Evolutionary conservation across 2,888 invertebrate genomes (phyloP), one percentile per base, ranked within the genome.

Genomic region (Volucella bombylans): DNA sequence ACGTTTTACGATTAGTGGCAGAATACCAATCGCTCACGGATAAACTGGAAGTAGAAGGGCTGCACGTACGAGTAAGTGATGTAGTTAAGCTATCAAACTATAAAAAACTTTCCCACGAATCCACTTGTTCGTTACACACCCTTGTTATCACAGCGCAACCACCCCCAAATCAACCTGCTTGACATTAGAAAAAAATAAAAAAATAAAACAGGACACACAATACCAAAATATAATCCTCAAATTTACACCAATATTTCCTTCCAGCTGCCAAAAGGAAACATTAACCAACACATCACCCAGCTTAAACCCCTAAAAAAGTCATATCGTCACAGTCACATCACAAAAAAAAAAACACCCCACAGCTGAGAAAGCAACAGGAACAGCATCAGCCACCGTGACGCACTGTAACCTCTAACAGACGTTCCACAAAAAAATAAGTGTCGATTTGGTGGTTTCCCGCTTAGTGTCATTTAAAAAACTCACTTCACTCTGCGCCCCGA

Each of bases 391-490:
- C 65, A 74, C 83, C 83, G 74, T 83, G 76, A 76, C 78, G 52
- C 10, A 54, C 72, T 54, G 31, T 68, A 55, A 74, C 74, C 54
- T 69, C 57, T 59, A 64, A 57, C 57, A 55, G 68, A 38, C 39
- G 52, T 38, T 3, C 18, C 14, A 47, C 6, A 4, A 23, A 59
- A 11, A 67, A 72, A 81, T 64, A 81, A 81, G 71, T 77, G 81
- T 81, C 72, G 85, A 85, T 47, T 85, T 68, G 85, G 81, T 85
- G 85, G 85, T 85, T 81, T 85, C 76, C 85, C 85, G 72, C 81
- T 81, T 68, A 76, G 57, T 64, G 81, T 43, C 76, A 67, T 61
- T 62, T 76, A 81, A 85, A 81, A 77, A 77, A 80, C 68, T 41
- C 55, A 50, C 50, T 31, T 8, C 23, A 14, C 43, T 11, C 38